Conservation (phyloP, 2,888 invertebrate genomes). For the Zeuzera pyrina region DNA sequence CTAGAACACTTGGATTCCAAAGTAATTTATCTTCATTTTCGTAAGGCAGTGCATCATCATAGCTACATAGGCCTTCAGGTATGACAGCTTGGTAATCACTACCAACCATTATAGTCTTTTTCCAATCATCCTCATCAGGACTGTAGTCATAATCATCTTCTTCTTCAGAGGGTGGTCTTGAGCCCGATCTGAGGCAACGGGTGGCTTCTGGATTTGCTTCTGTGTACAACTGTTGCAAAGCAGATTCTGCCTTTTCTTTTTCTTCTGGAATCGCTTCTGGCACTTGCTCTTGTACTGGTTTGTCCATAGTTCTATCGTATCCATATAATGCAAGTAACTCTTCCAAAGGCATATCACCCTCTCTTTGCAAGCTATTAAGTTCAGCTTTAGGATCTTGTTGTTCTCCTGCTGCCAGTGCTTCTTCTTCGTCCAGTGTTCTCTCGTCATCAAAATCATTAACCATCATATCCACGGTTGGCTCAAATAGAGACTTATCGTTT, state of each 20-base stretch:
- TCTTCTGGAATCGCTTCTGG: constrained; percentile 52
- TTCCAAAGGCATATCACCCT: constrained; percentile 97
- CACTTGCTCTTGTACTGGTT: constrained; percentile 38
- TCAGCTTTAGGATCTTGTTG: constrained; percentile 89
- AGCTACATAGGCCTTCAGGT: constrained; percentile 91
- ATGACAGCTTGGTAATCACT: constrained; percentile 94
- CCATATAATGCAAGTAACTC: constrained; percentile 93
- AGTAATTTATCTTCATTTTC: constrained; percentile 96
- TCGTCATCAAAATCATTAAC: constrained; percentile 99
- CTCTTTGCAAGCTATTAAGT: constrained; percentile 90
- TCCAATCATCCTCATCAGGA: constrained; percentile 90
- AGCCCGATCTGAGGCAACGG: constrained; percentile 72
- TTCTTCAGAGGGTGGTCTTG: constrained; percentile 84
- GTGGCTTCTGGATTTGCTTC: constrained; percentile 59
- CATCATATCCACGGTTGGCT: constrained; percentile 96
- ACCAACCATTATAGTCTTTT: constrained; percentile 97
- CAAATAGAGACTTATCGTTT: constrained; percentile 80
- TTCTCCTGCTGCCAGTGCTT: constrained; percentile 92
- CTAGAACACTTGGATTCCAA: constrained; percentile 90
- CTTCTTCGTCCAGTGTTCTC: constrained; percentile 96
- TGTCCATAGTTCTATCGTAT: constrained; percentile 71
- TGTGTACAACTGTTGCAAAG: constrained; percentile 56
- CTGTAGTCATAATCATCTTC: constrained; percentile 88
- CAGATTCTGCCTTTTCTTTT: constrained; percentile 59
- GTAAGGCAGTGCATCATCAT: constrained; percentile 94